Conservation (phyloP, 2,797 vertebrate species). For the Odontamblyopus rebecca region DNA sequence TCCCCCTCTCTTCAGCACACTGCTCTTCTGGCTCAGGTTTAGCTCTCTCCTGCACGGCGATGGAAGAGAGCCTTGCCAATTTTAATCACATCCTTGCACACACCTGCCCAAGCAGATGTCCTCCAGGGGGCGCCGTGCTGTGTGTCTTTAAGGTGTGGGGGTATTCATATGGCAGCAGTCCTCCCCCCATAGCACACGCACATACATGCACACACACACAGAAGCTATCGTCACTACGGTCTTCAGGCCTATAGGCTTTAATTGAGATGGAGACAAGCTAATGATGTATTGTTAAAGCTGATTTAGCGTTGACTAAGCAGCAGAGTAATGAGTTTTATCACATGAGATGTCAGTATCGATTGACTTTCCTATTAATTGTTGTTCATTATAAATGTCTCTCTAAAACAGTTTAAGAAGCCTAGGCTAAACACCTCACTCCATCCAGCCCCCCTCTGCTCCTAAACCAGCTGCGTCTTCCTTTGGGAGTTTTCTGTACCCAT, state of each 20-base stretch:
- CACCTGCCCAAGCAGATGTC: constrained; percentile 86
- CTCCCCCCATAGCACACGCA: background rate
- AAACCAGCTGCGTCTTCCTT: too few species aligned
- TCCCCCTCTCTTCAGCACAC: constrained; percentile 33
- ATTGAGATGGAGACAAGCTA: background rate
- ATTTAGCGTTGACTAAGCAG: background rate
- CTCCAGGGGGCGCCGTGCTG: constrained; percentile 65
- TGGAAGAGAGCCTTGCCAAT: constrained; percentile 55
- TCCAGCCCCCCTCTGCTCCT: too few species aligned
- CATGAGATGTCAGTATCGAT: background rate
- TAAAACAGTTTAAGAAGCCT: background rate
- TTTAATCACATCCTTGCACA: constrained; percentile 76
- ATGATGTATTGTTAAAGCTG: background rate
- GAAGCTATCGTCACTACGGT: background rate
- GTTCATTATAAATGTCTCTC: background rate
- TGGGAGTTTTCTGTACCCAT: too few species aligned
- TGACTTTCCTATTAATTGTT: background rate
- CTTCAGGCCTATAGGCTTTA: background rate
- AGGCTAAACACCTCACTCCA: background rate
- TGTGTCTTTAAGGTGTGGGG: constrained; percentile 69
- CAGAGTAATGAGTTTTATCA: background rate
- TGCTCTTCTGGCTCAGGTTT: constrained; percentile 17
- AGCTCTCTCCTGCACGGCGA: constrained; percentile 38
- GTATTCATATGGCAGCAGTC: constrained; percentile 39
- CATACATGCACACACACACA: background rate